Conservation (phyloP, 1,140 invertebrate genomes). For the Grapholita molesta region DNA sequence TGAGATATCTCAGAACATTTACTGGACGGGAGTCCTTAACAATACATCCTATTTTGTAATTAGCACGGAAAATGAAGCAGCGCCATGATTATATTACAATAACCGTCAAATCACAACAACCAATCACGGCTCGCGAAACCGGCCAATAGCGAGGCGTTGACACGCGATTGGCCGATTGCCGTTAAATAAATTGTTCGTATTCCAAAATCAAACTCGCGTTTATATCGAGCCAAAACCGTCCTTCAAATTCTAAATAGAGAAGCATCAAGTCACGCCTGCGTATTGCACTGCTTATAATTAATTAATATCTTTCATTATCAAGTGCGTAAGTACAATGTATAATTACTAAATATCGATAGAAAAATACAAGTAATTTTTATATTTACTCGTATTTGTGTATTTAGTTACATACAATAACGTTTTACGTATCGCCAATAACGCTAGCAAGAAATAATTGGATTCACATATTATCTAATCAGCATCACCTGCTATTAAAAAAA, state of each 20-base stretch:
- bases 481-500: neutral
- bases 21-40: neutral
- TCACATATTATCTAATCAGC: neutral
- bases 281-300: neutral
- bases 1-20: neutral
- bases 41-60: neutral
- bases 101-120: neutral
- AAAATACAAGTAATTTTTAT: neutral
- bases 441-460: neutral
- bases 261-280: neutral
- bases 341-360: neutral
- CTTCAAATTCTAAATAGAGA: neutral
- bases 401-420: neutral
- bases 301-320: neutral
- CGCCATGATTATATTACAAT: neutral
- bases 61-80: neutral
- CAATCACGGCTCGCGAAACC: neutral
- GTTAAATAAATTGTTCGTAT: neutral
- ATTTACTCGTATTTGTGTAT: too few species aligned
- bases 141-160: neutral
- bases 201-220: neutral
- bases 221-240: slow-evolving; percentile 11
- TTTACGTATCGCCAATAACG: neutral
- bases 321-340: neutral
- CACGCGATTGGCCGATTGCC: neutral